Conservation (phyloP, 1,140 invertebrate species). For the Lysiphlebus fabarum region DNA sequence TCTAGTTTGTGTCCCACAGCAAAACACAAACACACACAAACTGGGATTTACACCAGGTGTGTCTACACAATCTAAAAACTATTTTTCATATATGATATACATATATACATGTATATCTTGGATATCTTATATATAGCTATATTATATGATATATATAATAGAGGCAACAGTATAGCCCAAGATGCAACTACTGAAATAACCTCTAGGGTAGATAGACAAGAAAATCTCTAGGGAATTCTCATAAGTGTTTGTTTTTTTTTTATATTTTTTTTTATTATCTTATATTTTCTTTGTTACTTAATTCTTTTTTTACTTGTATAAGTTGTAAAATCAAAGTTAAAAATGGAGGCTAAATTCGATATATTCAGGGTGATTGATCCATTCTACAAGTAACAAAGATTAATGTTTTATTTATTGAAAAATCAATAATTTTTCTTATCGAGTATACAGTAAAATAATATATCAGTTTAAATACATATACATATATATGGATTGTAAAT, state of each 20-base stretch:
- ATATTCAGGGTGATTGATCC: slow-evolving; percentile 7
- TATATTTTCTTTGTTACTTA: too few species aligned
- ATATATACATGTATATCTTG: too few species aligned
- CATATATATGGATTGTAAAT: background rate
- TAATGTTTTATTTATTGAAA: background rate
- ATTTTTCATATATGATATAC: background rate
- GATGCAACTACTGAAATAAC: slow-evolving; percentile 13
- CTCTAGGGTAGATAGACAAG: slow-evolving; percentile 6
- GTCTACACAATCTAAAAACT: slow-evolving; percentile 2
- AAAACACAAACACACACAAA: slow-evolving; percentile 17
- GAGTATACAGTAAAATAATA: too few species aligned
- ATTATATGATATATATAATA: slow-evolving; percentile 5
- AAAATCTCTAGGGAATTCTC: slow-evolving; percentile 3
- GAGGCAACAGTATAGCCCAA: background rate
- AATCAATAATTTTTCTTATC: background rate
- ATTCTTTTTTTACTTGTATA: slow-evolving; percentile 1
- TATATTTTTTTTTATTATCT: background rate
- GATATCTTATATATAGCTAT: too few species aligned
- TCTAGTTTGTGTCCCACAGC: background rate
- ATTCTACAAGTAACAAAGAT: background rate
- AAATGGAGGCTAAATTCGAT: background rate
- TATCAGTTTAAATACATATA: too few species aligned
- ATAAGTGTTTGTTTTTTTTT: background rate
- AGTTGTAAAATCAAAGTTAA: slow-evolving; percentile 1
- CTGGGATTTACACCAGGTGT: slow-evolving; percentile 12